Evolutionary conservation across 2,113 vertebrate species (phyloP).

Genomic region (Aspidoscelis tigris): DNA sequence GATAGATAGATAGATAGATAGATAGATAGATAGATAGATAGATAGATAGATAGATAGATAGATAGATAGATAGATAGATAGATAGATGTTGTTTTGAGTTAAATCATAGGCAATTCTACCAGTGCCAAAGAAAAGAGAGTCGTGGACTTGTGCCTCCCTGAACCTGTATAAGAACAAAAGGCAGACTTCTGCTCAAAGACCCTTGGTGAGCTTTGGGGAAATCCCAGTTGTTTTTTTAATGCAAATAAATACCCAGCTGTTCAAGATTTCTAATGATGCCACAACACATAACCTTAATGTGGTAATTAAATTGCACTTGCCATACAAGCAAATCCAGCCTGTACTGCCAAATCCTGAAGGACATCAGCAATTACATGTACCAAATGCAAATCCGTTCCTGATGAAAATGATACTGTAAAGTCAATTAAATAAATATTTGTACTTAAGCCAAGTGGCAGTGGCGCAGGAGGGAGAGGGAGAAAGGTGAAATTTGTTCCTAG

Average conservation of each 20-base stretch:
- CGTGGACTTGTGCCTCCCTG: slow-evolving; percentile 6
- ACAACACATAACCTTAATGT: slow-evolving; percentile 42
- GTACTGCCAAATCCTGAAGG: slow-evolving; percentile 65
- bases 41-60: no score
- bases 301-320: slow-evolving; percentile 43
- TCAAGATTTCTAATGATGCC: slow-evolving; percentile 31
- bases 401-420: slow-evolving; percentile 47
- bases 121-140: slow-evolving; percentile 33
- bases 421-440: slow-evolving; percentile 60
- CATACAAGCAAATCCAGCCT: slow-evolving; percentile 46
- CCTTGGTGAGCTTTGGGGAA: slow-evolving; percentile 23
- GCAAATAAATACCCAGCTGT: background rate
- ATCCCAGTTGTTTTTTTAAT: slow-evolving; percentile 29
- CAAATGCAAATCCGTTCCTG: slow-evolving; percentile 52
- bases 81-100: no score
- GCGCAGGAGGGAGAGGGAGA: slow-evolving; percentile 25
- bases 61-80: no score
- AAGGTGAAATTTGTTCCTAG: background rate
- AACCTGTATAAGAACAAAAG: slow-evolving; percentile 22
- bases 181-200: background rate
- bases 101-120: background rate
- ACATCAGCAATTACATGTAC: slow-evolving; percentile 50
- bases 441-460: slow-evolving; percentile 59
- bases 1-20: no score
- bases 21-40: no score